phyloP scores from a whole-genome alignment of 2,113 vertebrate genomes.

The Meleagris gallopavo region DNA sequence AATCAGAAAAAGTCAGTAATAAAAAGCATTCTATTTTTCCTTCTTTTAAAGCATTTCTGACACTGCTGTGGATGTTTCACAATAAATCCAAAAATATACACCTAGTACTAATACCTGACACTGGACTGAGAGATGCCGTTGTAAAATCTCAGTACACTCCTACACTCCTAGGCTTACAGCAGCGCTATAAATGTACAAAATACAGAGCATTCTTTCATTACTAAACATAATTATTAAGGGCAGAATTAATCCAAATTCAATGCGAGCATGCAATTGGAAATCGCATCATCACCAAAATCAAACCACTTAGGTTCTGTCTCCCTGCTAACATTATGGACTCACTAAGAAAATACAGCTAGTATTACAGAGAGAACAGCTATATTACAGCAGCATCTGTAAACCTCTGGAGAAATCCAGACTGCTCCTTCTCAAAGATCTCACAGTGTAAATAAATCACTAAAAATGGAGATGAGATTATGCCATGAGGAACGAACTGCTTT shows the following conservation, averaged over 20 bases:
- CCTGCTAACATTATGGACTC: background rate
- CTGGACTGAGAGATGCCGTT: background rate
- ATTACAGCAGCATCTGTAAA: background rate
- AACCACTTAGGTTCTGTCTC: background rate
- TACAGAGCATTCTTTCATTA: constrained; percentile 10
- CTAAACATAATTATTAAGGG: constrained; percentile 4
- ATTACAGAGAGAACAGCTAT: background rate
- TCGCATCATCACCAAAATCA: background rate
- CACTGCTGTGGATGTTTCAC: background rate
- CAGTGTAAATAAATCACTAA: background rate
- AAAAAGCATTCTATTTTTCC: background rate
- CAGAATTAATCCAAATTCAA: constrained; percentile 19
- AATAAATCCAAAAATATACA: background rate
- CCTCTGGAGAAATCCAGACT: background rate
- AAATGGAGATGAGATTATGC: background rate
- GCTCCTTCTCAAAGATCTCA: background rate
- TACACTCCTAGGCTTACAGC: background rate
- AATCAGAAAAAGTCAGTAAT: background rate
- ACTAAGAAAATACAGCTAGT: background rate
- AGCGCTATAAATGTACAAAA: background rate
- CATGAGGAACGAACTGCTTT: background rate
- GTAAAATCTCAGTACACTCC: background rate
- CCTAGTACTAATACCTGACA: background rate
- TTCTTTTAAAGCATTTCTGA: background rate
- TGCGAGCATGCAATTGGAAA: background rate